phyloP scores from a whole-genome alignment of 2,797 vertebrate species.

The Lateolabrax maculatus region DNA sequence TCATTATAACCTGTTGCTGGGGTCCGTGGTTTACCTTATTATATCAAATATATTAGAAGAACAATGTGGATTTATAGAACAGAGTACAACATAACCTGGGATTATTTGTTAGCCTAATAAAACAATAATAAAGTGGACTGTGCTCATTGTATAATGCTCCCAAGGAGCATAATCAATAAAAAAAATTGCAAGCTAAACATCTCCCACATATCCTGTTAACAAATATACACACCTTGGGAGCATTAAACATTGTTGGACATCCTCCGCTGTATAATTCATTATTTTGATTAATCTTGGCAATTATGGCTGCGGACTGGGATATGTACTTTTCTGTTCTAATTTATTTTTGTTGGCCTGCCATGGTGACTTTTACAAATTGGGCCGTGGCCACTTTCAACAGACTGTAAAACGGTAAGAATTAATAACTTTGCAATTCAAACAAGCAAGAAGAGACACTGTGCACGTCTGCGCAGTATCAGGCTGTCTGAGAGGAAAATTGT shows the following conservation, averaged over 20 bases:
- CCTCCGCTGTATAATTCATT: conserved; percentile 56
- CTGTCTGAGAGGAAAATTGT: conserved; percentile 56
- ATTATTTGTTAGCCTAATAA: conserved; percentile 27
- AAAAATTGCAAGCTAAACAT: conserved; percentile 36
- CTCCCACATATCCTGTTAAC: conserved; percentile 53
- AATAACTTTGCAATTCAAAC: conserved; percentile 68
- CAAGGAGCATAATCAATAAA: conserved; percentile 50
- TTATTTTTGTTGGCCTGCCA: conserved; percentile 71
- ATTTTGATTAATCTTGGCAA: conserved; percentile 74
- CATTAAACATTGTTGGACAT: conserved; percentile 54
- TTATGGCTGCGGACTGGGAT: conserved; percentile 57
- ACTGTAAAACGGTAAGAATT: conserved; percentile 70
- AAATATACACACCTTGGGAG: conserved; percentile 60
- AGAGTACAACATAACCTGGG: neutral
- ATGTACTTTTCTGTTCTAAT: conserved; percentile 61
- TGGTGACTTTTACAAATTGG: conserved; percentile 70
- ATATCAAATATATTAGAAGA: neutral
- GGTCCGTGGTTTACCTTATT: conserved; percentile 28
- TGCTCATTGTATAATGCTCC: neutral
- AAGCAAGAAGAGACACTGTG: conserved; percentile 51
- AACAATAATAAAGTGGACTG: conserved; percentile 30
- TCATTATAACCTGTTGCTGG: neutral
- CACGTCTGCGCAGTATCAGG: conserved; percentile 51
- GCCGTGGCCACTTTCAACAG: conserved; percentile 69
- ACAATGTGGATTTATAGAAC: neutral